Evolutionary conservation across 2,113 vertebrate genomes (phyloP).

Genomic region (Rhabdornis inornatus): DNA sequence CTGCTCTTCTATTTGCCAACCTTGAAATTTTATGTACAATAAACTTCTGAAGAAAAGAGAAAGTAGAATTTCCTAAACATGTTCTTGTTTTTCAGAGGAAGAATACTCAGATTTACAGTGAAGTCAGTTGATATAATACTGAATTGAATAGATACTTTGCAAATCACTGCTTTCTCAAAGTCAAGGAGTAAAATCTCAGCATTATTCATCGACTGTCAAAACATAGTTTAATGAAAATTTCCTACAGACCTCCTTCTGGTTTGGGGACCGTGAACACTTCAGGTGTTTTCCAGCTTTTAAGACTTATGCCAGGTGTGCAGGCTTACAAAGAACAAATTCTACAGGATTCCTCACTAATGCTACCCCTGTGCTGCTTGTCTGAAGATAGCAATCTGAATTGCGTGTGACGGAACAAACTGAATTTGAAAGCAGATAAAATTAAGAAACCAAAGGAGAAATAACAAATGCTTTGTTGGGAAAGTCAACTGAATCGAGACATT

Average conservation of each 20-base stretch:
- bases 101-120: neutral
- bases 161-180: neutral
- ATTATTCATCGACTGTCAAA: neutral
- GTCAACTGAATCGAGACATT: neutral
- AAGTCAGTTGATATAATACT: neutral
- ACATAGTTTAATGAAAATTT: neutral
- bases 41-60: neutral
- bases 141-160: neutral
- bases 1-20: neutral
- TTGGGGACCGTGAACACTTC: neutral
- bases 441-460: neutral
- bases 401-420: neutral
- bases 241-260: neutral
- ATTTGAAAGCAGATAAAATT: neutral
- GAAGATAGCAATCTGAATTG: neutral
- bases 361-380: neutral
- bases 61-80: neutral
- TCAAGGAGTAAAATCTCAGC: neutral
- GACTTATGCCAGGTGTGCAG: fast-evolving
- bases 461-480: neutral
- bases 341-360: neutral
- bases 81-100: neutral
- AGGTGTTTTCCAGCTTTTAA: neutral
- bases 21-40: neutral
- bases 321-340: neutral